Evolutionary conservation across 2,888 invertebrate genomes (phyloP), one percentile per base, ranked within the genome.

Genomic region (Acrobasis repandana): DNA sequence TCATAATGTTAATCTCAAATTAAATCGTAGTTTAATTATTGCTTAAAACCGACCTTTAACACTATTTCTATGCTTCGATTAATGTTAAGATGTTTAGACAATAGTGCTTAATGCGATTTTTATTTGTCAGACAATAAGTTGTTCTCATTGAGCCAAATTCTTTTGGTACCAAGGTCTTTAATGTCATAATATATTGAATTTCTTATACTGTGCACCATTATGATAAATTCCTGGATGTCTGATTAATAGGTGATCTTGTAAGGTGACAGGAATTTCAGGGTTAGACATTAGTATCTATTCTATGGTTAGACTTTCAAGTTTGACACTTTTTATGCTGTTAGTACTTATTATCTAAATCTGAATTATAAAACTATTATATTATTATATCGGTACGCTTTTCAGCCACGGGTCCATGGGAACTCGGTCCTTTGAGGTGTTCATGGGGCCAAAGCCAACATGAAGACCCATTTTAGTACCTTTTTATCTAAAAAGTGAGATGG

Each of bases 131-230:
- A 76, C 74, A 75, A 76, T 76, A 65, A 70, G 56, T 43, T 50
- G 72, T 69, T 74, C 65, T 68, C 70, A 75, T 74, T 76, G 73
- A 69, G 56, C 67, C 65, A 59, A 69, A 73, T 73, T 75, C 71
- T 62, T 62, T 63, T 20, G 62, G 11, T 65, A 62, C 56, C 67
- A 67, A 67, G 67, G 67, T 50, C 49, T 59, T n/a, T 11, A 33
- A 34, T 47, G 28, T 57, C 10, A 50, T 1, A 14, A 47, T 54
- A 16, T 16, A 16, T 50, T 43, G 15, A 18, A 18, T 16, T 50
- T 50, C n/a, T 38, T 62, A 54, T 14, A 18, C 38, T 38, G 10
- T 36, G 16, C 36, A 43, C 2, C 38, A 38, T 54, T 54, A 54
- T 18, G 20, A 54, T 36, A 54, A 38, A 54, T 38, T 54, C 38